Evolutionary conservation across 2,888 invertebrate species (phyloP).

Genomic region (Geophilus truncorum): DNA sequence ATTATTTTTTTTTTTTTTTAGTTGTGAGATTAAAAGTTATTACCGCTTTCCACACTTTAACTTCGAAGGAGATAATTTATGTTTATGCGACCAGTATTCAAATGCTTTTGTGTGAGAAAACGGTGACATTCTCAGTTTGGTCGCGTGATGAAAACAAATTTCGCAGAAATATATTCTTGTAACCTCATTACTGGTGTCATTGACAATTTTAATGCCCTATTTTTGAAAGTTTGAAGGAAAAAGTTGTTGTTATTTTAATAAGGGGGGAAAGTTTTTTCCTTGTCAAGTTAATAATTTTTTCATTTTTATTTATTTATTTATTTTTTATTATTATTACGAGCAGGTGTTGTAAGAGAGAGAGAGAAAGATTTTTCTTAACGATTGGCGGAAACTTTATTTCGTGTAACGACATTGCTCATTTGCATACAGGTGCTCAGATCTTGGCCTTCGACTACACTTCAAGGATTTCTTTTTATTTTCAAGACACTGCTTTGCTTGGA

Average conservation of each 20-base stretch:
- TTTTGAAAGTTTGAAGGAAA: not conserved
- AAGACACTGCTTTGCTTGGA: not conserved
- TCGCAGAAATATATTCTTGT: not conserved
- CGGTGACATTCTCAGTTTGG: not conserved
- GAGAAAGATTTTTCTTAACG: not conserved
- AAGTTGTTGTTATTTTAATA: not conserved
- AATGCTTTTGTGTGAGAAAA: not conserved
- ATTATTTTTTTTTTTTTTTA: no score
- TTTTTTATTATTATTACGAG: not conserved
- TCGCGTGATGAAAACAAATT: not conserved
- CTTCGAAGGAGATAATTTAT: no score
- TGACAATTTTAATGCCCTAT: not conserved
- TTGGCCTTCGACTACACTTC: not conserved
- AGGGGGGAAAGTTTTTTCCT: not conserved
- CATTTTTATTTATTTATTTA: not conserved
- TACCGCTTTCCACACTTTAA: no score
- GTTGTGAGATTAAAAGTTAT: no score
- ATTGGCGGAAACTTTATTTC: slow-evolving; percentile 5
- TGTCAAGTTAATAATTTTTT: not conserved
- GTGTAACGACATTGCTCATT: not conserved
- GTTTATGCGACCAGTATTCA: not conserved
- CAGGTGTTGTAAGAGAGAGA: not conserved
- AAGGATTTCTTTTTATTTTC: slow-evolving; percentile 1
- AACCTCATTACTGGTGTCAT: not conserved
- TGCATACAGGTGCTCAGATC: slow-evolving; percentile 12